These are phyloP conservation scores for Oscheius sp. DNA, from an alignment of 2,888 invertebrate genomes.

Conservation along the genomic window DNA sequence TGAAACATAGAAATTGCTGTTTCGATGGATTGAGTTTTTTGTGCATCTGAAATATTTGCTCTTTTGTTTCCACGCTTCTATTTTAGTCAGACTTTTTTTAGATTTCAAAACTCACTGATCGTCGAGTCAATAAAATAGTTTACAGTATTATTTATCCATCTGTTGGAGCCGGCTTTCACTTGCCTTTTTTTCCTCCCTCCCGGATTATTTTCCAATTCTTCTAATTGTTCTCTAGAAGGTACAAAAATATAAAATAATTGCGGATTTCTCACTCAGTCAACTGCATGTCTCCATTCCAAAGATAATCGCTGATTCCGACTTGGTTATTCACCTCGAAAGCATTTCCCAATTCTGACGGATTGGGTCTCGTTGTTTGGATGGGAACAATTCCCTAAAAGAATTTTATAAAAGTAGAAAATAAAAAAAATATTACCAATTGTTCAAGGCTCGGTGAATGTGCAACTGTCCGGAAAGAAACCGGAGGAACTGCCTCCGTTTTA, in stretches of 20 bases:
- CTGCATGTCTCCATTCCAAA: conserved; percentile 21
- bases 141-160: conserved; percentile 43
- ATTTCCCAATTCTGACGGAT: conserved; percentile 6
- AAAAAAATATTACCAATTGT: not conserved
- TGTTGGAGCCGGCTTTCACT: conserved; percentile 22
- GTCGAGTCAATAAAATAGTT: conserved; percentile 42
- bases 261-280: conserved; percentile 18
- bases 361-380: not conserved
- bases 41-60: conserved; percentile 10
- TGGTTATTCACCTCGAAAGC: conserved; percentile 5
- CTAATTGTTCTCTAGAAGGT: conserved; percentile 10
- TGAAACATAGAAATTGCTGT: conserved; percentile 34
- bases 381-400: not conserved
- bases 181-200: conserved; percentile 42
- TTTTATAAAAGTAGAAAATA: not conserved
- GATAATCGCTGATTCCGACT: conserved; percentile 11
- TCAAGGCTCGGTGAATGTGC: not conserved
- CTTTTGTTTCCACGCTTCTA: too few relatives aligned
- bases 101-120: conserved; percentile 7
- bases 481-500: not conserved
- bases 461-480: not conserved
- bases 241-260: not conserved
- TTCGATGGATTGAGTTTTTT: conserved; percentile 27
- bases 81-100: too few relatives aligned
- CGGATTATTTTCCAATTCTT: not conserved